Evolutionary conservation across 2,888 invertebrate genomes (phyloP), one percentile per base, ranked within the genome.

Genomic region (Allygus modestus): DNA sequence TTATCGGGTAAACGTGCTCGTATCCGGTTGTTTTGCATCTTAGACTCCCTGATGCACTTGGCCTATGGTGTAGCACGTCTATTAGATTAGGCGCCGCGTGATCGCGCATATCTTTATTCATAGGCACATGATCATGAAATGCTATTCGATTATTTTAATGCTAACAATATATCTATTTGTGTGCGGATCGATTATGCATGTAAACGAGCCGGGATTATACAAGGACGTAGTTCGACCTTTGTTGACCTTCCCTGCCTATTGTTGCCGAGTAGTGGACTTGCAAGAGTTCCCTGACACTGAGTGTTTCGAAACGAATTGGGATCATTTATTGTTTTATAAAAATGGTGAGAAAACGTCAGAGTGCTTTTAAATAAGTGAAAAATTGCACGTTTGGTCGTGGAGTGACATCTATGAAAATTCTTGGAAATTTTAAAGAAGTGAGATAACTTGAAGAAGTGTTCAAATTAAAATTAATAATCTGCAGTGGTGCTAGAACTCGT

Each of bases 151-250:
- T 77, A 51, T 77, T 77, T 77, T 77, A 77, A 77, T 77, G 26
- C 73, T n/a, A 23, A 43, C 77, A 33, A 58, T 51, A 54, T 77
- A 79, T 79, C 79, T 79, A 33, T 58, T 79, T 46, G 20, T 77
- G 41, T 41, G 71, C 41, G 41, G n/a, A 20, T 71, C 41, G 15
- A 77, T 77, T 77, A 77, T 77, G 75, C 75, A 77, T 77, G 75
- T 77, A 77, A 46, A 77, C 41, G 75, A 77, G 75, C 31, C 75
- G 0, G 46, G 11, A n/a, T 4, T 33, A 20, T 73, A 73, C 75
- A 77, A 51, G 79, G 58, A 11, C 54, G 58, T 0, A n/a, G 37
- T 11, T 2, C 11, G 37, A 43, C 51, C 51, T 23, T 51, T 51
- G 73, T 5, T 20, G 77, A 43, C 51, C 77, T 28, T 28, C 28